These are phyloP conservation scores for Papilio polyxenes DNA, from an alignment of 1,140 invertebrate genomes.

Conservation along the genomic window DNA sequence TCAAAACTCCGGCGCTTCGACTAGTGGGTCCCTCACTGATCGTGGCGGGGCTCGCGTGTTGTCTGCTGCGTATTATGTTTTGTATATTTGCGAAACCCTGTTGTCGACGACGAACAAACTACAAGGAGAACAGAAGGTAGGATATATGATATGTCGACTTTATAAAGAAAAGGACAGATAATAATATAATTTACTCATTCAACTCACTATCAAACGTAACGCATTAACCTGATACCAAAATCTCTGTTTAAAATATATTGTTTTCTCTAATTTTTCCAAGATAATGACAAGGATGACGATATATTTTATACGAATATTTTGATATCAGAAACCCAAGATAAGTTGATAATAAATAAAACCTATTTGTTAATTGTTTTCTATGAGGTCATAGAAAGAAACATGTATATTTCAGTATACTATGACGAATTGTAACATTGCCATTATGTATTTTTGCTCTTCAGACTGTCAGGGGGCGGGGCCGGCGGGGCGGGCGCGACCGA, in stretches of 20 bases:
- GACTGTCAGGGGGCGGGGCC: constrained; percentile 73
- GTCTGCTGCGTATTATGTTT: constrained; percentile 81
- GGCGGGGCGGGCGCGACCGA: constrained; percentile 58
- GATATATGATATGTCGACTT: background rate
- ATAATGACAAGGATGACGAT: no score
- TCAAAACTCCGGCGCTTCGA: constrained; percentile 91
- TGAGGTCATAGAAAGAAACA: no score
- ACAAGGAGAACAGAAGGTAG: constrained; percentile 80
- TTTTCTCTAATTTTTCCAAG: no score
- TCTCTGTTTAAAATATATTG: no score
- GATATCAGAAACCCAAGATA: no score
- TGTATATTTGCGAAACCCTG: constrained; percentile 81
- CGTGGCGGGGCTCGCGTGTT: constrained; percentile 81
- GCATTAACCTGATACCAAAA: no score
- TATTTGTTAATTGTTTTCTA: no score
- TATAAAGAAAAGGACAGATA: background rate
- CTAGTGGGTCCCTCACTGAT: constrained; percentile 90
- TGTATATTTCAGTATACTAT: background rate
- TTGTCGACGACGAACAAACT: constrained; percentile 74
- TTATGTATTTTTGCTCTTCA: constrained; percentile 42
- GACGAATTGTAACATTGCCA: background rate
- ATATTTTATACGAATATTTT: no score
- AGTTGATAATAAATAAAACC: no score
- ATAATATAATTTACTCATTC: background rate
- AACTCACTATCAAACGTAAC: no score